phyloP scores from a whole-genome alignment of 2,888 invertebrate genomes.

The Folsomia manolachei region DNA sequence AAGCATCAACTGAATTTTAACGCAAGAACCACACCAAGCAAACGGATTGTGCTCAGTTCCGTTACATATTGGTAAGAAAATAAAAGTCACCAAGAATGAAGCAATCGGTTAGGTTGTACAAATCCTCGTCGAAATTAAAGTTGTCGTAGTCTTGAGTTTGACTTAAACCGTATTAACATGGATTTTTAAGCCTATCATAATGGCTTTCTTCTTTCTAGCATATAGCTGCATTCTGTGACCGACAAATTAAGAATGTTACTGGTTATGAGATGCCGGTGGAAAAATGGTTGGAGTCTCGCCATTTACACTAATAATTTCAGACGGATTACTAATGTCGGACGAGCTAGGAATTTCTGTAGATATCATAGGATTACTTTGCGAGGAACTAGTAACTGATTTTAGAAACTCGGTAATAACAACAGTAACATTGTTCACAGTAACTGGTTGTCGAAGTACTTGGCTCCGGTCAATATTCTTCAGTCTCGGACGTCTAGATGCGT shows the following conservation, averaged over 20 bases:
- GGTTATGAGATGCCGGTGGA: constrained; percentile 41
- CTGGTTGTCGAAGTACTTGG: constrained; percentile 87
- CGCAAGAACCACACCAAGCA: too few species aligned
- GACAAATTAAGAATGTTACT: constrained; percentile 34
- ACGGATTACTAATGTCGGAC: constrained; percentile 49
- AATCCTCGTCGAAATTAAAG: too few species aligned
- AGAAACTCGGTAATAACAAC: constrained; percentile 96
- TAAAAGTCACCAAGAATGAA: too few species aligned
- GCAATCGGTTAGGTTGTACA: too few species aligned
- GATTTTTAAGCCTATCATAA: too few species aligned
- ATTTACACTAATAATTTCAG: constrained; percentile 50
- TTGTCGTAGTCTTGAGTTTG: too few species aligned
- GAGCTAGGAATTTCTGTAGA: constrained; percentile 49
- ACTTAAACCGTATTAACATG: too few species aligned
- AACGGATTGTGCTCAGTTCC: too few species aligned
- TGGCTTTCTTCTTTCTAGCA: too few species aligned
- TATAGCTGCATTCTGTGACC: too few species aligned
- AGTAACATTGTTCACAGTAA: constrained; percentile 95
- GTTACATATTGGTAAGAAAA: too few species aligned
- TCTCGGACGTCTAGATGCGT: constrained; percentile 65
- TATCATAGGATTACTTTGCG: constrained; percentile 46
- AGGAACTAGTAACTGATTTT: constrained; percentile 56
- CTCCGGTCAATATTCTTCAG: constrained; percentile 90
- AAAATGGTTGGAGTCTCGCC: constrained; percentile 43
- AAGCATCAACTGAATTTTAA: too few species aligned